Evolutionary conservation across 2,113 vertebrate genomes (phyloP).

Genomic region (Cinclus mexicanus): DNA sequence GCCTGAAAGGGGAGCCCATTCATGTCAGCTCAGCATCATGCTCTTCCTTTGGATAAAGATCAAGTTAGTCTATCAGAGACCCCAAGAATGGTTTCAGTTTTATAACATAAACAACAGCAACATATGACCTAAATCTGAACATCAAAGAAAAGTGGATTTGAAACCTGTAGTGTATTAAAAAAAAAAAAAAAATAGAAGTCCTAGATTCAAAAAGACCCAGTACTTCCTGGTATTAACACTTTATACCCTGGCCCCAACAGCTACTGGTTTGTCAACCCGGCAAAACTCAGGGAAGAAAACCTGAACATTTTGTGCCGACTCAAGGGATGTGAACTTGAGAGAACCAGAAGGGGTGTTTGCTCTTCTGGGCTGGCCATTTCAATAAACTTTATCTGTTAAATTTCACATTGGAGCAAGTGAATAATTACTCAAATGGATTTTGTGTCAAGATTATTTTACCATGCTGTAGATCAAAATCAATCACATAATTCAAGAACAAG

Average conservation of each 20-base stretch:
- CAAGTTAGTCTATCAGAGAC: not conserved
- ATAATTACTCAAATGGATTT: not conserved
- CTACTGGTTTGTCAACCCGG: not conserved
- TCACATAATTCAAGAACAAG: not conserved
- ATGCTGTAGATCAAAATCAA: not conserved
- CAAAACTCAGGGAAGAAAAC: not conserved
- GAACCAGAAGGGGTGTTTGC: not conserved
- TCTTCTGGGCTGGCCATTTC: not conserved
- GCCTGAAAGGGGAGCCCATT: slow-evolving; percentile 75
- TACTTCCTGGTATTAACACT: fast-evolving
- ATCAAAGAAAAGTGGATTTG: not conserved
- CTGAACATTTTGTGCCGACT: not conserved
- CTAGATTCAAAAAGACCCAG: not conserved
- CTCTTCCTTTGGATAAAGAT: not conserved
- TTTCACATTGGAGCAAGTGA: not conserved
- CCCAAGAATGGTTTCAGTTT: not conserved
- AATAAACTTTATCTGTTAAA: not conserved
- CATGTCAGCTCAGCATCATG: fast-evolving
- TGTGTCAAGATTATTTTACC: not conserved
- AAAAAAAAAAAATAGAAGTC: not conserved
- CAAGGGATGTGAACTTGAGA: not conserved
- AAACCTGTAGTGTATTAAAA: not conserved
- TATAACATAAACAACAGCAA: not conserved
- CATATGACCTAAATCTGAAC: fast-evolving
- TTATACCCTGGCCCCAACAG: not conserved